phyloP scores from a whole-genome alignment of 2,113 vertebrate species.

The Heterochromis multidens region DNA sequence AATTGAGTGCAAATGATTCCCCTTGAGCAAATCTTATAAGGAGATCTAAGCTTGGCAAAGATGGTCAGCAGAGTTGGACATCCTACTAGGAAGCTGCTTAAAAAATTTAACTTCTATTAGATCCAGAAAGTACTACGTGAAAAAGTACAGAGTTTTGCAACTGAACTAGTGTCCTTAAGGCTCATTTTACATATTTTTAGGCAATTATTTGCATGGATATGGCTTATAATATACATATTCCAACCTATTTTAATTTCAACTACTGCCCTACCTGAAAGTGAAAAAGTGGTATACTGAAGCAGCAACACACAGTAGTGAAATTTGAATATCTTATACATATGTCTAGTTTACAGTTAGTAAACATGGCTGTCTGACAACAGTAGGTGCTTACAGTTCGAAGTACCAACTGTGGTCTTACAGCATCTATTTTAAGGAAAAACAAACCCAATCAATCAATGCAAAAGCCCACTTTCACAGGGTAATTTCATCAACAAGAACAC shows the following conservation, averaged over 20 bases:
- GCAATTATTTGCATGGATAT: not conserved
- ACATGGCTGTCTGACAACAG: not conserved
- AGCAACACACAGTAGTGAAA: not conserved
- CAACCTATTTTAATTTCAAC: not conserved
- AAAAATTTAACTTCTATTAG: not conserved
- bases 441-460: not conserved
- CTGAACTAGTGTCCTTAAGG: not conserved
- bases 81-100: constrained; percentile 1
- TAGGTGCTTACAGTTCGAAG: not conserved
- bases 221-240: not conserved
- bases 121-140: not conserved
- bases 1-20: constrained; percentile 40
- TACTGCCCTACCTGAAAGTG: not conserved
- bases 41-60: constrained; percentile 27
- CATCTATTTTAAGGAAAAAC: not conserved
- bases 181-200: not conserved
- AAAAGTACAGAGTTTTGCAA: not conserved
- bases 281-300: not conserved
- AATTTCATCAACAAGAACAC: not conserved
- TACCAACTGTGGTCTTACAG: not conserved
- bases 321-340: not conserved
- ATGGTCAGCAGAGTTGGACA: constrained; percentile 14
- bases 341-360: not conserved
- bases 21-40: constrained; percentile 34
- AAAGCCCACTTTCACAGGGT: not conserved